phyloP scores from a whole-genome alignment of 2,888 invertebrate genomes.

The Drosophila macrospina region DNA sequence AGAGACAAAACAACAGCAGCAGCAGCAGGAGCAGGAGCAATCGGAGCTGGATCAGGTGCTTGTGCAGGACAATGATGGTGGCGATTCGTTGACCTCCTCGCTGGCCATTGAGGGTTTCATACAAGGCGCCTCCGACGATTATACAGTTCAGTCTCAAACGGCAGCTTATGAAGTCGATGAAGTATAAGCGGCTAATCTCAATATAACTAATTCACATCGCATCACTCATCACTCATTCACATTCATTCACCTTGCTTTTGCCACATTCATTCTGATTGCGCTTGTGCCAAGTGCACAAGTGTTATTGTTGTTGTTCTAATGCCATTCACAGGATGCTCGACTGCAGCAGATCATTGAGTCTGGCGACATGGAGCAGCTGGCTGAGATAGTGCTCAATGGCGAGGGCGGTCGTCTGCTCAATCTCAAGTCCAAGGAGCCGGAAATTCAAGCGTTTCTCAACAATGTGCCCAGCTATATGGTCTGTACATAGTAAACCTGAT shows the following conservation, averaged over 20 bases:
- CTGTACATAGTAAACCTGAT: constrained; percentile 68
- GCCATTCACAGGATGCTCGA: constrained; percentile 87
- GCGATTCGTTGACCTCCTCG: constrained; percentile 83
- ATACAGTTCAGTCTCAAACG: constrained; percentile 85
- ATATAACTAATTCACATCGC: too few species aligned
- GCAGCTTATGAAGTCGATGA: constrained; percentile 83
- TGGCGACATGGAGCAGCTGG: constrained; percentile 95
- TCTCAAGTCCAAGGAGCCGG: constrained; percentile 89
- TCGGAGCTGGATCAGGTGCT: constrained; percentile 26
- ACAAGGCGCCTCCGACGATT: constrained; percentile 85
- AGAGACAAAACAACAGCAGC: constrained; percentile 3
- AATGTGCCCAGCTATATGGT: constrained; percentile 96
- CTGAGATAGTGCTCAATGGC: constrained; percentile 94
- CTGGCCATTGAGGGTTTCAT: constrained; percentile 85
- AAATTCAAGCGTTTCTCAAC: constrained; percentile 94
- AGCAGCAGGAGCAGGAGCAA: neutral
- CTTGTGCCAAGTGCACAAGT: too few species aligned
- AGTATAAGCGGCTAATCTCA: constrained; percentile 71
- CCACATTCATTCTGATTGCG: too few species aligned
- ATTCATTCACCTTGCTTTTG: constrained; percentile 4
- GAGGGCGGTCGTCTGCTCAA: constrained; percentile 92
- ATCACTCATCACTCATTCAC: too few species aligned
- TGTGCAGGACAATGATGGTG: constrained; percentile 60
- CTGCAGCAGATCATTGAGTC: constrained; percentile 89
- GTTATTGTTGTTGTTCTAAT: neutral